phyloP scores from a whole-genome alignment of 2,797 vertebrate species.

The Mormyrops attenuatus region DNA sequence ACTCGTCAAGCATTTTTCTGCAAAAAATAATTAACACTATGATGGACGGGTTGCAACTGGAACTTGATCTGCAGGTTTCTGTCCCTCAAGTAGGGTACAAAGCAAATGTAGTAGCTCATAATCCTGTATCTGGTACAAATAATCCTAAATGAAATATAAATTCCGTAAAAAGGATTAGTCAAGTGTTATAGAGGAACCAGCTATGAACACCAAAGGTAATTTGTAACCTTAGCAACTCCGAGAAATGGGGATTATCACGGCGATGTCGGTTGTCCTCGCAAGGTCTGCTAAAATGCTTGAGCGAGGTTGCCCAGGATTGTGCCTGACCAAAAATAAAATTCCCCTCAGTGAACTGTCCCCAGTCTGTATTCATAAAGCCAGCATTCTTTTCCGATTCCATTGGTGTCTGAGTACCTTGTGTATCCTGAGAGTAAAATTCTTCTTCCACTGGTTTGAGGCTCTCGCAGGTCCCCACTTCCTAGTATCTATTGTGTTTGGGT shows the following conservation, averaged over 20 bases:
- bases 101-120: constrained; percentile 43
- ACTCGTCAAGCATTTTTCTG: constrained; percentile 21
- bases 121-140: constrained; percentile 62
- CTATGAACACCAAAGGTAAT: constrained; percentile 88
- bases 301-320: constrained; percentile 41
- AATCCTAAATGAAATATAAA: constrained; percentile 78
- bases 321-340: background rate
- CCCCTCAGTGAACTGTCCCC: background rate
- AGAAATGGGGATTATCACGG: constrained; percentile 86
- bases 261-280: constrained; percentile 71
- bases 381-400: background rate
- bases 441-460: too few species aligned
- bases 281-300: constrained; percentile 48
- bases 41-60: constrained; percentile 28
- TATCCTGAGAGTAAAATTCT: background rate
- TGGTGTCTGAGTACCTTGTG: background rate
- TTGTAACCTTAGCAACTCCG: constrained; percentile 97
- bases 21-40: constrained; percentile 20
- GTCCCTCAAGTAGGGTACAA: constrained; percentile 36
- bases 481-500: background rate
- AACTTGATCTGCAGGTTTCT: constrained; percentile 47
- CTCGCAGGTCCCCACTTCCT: background rate
- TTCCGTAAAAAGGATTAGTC: constrained; percentile 75
- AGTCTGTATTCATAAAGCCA: background rate
- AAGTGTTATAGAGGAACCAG: constrained; percentile 84